These are phyloP conservation scores for Rhodinocichla rosea DNA, from an alignment of 2,113 vertebrate genomes.

Conservation along the genomic window DNA sequence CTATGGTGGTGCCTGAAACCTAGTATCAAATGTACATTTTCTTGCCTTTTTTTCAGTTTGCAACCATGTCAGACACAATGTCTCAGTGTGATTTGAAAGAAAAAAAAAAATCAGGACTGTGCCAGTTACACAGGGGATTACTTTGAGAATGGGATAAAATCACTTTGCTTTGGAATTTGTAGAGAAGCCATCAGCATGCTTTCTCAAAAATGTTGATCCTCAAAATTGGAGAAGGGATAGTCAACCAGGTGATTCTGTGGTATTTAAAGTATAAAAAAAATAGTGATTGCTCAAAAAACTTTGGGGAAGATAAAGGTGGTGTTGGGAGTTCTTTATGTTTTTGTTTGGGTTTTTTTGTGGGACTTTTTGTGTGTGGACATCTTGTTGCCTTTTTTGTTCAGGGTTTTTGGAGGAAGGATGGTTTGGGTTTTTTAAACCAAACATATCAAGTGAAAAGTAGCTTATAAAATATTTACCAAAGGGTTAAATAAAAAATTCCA, in stretches of 20 bases:
- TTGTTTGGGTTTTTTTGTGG: too few relatives aligned
- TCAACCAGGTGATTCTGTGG: background rate
- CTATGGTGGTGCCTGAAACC: background rate
- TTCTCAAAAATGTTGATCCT: constrained; percentile 10
- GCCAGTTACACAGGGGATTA: background rate
- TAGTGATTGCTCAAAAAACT: background rate
- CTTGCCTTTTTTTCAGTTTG: background rate
- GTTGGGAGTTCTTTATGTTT: rapidly evolving
- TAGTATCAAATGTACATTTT: background rate
- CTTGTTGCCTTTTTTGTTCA: background rate
- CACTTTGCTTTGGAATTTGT: background rate
- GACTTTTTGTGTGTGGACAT: background rate
- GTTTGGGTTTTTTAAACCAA: background rate
- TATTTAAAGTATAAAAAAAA: background rate
- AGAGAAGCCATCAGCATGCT: background rate
- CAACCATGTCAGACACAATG: background rate
- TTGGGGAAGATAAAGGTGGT: background rate
- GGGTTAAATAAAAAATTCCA: background rate
- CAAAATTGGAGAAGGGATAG: background rate
- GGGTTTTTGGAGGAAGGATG: rapidly evolving
- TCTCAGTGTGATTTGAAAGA: background rate
- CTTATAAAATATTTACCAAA: background rate
- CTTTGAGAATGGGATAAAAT: background rate
- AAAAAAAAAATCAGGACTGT: background rate
- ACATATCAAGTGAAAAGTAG: background rate